Evolutionary conservation across 2,113 vertebrate genomes (phyloP), one percentile per base, ranked within the genome.

Genomic region (western clawed frog (Xenopus tropicalis)): DNA sequence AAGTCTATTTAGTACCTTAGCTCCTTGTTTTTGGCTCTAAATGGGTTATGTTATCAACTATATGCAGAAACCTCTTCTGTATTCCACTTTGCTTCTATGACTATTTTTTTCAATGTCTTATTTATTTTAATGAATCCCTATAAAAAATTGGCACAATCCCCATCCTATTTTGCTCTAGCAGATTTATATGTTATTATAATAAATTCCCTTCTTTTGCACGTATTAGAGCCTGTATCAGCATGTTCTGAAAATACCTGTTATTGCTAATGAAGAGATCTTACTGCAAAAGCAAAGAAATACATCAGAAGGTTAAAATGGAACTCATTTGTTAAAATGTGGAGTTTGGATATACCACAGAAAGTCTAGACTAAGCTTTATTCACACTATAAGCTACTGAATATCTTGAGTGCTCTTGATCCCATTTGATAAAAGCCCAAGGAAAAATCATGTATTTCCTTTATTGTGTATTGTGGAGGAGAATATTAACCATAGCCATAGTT

Each of bases 131-230:
- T 74, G 72, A 74, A 74, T 68, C 72, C 66, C 4, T 37, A 44
- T 74, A 68, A 68, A 68, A 74, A 74, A 74, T 74, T 68, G 72
- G 65, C 56, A 61, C 46, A 22, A 57, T 74, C 65, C 66, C 59
- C 17, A 37, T 74, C 65, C 65, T 46, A 61, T 69, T 74, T 46
- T 74, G 22, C 43, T 74, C 22, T 74, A 57, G 56, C 24, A 74
- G 72, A 74, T 74, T 74, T 69, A 74, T 74, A 74, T 69, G 57
- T 68, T 74, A 62, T 74, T 74, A 74, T 68, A 74, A 69, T 74
- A 68, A 74, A 74, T 74, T 74, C 57, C 61, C 44, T 69, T 68
- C 65, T 74, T 61, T 42, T 12, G 65, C 56, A 69, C 66, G 57
- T 48, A 68, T 74, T 62, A 74, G 57, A 68, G 72, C n/a, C 72